Percentiles rank a stretch among this genome's conserved stretches.
Evolutionary conservation across 2,797 vertebrate genomes (phyloP).

Genomic region (Notamacropus eugenii): DNA sequence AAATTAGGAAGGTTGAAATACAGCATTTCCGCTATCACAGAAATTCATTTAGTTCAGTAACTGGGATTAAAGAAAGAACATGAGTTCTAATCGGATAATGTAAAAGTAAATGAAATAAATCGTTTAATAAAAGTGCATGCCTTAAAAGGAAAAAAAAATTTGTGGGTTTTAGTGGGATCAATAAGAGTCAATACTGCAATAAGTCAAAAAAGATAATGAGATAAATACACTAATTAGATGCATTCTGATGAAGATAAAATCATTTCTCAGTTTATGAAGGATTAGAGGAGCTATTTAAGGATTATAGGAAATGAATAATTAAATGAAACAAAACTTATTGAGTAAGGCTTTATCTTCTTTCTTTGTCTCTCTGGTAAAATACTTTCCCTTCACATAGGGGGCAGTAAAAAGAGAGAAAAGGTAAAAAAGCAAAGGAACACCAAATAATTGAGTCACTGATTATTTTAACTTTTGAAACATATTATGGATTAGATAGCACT

Average conservation of each 20-base stretch:
- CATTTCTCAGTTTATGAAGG: background rate
- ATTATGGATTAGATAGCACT: background rate
- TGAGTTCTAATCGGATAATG: background rate
- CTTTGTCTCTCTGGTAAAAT: background rate
- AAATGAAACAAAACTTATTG: background rate
- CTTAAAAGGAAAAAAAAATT: background rate
- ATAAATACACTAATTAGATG: background rate
- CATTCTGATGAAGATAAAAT: background rate
- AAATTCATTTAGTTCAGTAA: background rate
- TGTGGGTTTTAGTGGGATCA: background rate
- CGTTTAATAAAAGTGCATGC: background rate
- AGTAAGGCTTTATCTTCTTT: background rate
- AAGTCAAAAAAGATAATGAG: background rate
- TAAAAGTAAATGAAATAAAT: background rate
- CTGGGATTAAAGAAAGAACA: background rate
- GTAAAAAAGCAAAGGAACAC: background rate
- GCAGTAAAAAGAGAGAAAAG: background rate
- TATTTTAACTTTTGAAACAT: background rate
- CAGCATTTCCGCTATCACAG: background rate
- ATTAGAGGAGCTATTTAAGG: background rate
- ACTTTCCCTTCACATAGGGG: background rate
- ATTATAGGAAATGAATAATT: background rate
- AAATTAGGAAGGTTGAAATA: background rate
- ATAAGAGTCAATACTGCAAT: background rate
- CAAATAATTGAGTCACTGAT: background rate